These are phyloP conservation scores for Scaptomyza reducta DNA, from an alignment of 2,888 invertebrate genomes.

Conservation along the genomic window DNA sequence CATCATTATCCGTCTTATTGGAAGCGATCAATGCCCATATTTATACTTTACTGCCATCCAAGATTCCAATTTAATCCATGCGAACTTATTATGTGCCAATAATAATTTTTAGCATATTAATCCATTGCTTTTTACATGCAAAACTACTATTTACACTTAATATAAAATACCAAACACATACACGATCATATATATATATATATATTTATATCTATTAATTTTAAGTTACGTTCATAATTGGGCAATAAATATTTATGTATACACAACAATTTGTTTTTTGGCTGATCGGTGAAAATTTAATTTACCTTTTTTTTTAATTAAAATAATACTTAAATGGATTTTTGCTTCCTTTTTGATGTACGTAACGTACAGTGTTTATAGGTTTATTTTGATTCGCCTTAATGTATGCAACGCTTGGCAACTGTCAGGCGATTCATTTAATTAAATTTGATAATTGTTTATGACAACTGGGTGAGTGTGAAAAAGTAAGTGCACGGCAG, in stretches of 20 bases:
- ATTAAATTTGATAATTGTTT: constrained; percentile 53
- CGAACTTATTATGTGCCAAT: constrained; percentile 56
- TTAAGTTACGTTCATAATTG: constrained; percentile 54
- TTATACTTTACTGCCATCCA: constrained; percentile 65
- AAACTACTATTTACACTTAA: constrained; percentile 21
- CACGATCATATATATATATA: constrained; percentile 2
- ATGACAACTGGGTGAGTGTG: constrained; percentile 19
- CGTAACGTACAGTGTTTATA: not conserved
- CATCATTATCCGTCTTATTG: constrained; percentile 54
- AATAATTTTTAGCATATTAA: constrained; percentile 26
- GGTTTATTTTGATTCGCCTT: constrained; percentile 17
- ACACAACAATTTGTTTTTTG: constrained; percentile 9
- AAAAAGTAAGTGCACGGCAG: constrained; percentile 28
- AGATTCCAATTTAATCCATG: constrained; percentile 30
- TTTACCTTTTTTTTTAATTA: too few relatives aligned
- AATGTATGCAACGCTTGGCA: constrained; percentile 25
- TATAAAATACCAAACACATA: constrained; percentile 4
- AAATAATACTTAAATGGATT: not conserved
- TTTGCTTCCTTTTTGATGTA: not conserved
- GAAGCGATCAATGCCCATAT: constrained; percentile 26
- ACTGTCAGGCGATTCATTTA: constrained; percentile 20
- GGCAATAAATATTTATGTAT: constrained; percentile 62
- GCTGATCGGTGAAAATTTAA: too few relatives aligned
- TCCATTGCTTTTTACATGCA: constrained; percentile 56
- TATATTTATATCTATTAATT: constrained; percentile 26